Evolutionary conservation across 2,888 invertebrate species (phyloP).

Genomic region (Keiferia lycopersicella): DNA sequence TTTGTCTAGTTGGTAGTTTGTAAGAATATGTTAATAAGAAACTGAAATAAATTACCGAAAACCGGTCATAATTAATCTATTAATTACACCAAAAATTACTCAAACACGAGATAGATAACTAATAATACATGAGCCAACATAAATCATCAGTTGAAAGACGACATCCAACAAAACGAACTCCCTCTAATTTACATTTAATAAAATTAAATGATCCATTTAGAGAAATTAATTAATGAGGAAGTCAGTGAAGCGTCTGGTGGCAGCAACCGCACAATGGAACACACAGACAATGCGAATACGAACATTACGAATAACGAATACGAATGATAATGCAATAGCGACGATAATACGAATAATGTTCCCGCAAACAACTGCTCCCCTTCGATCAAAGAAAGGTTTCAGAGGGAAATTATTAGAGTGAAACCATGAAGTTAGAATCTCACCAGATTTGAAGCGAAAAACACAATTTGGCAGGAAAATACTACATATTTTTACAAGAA

Average conservation of each 20-base stretch:
- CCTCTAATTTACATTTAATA: conserved; percentile 79
- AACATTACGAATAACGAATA: conserved; percentile 62
- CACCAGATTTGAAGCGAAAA: too few species aligned
- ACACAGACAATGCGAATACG: conserved; percentile 50
- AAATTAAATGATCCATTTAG: conserved; percentile 81
- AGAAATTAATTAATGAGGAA: conserved; percentile 79
- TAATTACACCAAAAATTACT: conserved; percentile 5
- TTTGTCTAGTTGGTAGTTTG: too few species aligned
- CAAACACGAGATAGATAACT: conserved; percentile 23
- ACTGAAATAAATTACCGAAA: conserved; percentile 10
- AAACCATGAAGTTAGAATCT: too few species aligned
- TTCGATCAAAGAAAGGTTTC: too few species aligned
- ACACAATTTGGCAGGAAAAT: too few species aligned
- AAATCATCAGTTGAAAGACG: conserved; percentile 53
- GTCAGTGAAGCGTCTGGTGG: conserved; percentile 72
- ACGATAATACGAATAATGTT: conserved; percentile 36
- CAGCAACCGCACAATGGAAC: conserved; percentile 55
- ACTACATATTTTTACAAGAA: too few species aligned
- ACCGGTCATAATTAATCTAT: not conserved
- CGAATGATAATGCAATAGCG: conserved; percentile 67
- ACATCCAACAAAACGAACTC: conserved; percentile 54
- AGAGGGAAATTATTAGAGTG: too few species aligned
- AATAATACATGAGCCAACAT: conserved; percentile 33
- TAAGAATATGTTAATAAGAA: not conserved
- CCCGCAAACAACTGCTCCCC: conserved; percentile 54